These are phyloP conservation scores for Eudemis profundana DNA, from an alignment of 2,888 invertebrate genomes.

Conservation along the genomic window DNA sequence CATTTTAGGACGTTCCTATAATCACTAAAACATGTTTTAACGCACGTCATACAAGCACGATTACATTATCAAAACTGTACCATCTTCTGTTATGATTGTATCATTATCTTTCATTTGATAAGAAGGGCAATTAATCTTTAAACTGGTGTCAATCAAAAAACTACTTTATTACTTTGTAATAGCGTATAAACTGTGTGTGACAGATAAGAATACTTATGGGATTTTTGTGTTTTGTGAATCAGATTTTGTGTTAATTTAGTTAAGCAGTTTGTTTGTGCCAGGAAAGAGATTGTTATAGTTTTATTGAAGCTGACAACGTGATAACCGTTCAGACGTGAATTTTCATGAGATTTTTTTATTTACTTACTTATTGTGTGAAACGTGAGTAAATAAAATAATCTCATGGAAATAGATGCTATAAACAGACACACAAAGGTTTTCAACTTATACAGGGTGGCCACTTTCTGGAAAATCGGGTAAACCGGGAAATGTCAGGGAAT, in stretches of 20 bases:
- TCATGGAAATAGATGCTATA: no score
- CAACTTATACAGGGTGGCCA: no score
- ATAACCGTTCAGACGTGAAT: no score
- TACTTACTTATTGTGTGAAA: no score
- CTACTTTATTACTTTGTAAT: neutral
- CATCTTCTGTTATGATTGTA: constrained; percentile 34
- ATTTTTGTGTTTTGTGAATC: constrained; percentile 7
- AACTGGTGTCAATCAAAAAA: neutral
- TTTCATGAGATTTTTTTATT: no score
- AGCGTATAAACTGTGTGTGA: neutral
- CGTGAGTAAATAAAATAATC: no score
- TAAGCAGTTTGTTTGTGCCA: neutral
- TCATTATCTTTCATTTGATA: constrained; percentile 30
- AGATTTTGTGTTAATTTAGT: constrained; percentile 4
- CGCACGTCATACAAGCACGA: constrained; percentile 18
- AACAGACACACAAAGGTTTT: no score
- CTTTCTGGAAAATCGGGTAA: no score
- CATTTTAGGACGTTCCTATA: neutral
- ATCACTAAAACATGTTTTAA: neutral
- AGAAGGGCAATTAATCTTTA: constrained; percentile 17
- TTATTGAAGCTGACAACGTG: no score
- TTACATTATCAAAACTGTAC: constrained; percentile 35
- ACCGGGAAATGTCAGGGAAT: no score
- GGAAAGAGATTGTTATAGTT: neutral
- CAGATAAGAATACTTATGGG: constrained; percentile 12